Conservation (phyloP, 2,113 vertebrate species). For the Charadrius vociferus region DNA sequence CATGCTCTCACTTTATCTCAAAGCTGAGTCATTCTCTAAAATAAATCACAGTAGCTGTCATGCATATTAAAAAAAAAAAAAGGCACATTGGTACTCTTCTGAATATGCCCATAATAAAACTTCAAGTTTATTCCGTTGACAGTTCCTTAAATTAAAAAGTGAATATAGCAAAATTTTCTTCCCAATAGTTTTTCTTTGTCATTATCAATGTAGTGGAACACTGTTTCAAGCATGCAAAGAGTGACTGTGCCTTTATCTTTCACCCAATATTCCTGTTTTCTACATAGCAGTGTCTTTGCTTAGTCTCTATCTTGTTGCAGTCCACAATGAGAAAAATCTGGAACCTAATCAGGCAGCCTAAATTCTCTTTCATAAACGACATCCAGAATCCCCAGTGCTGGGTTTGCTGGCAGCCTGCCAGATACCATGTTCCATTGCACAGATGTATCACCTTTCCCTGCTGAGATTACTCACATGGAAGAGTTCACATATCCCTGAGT, state of each 20-base stretch:
- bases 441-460: background rate
- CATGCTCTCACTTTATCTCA: background rate
- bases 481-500: background rate
- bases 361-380: background rate
- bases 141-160: background rate
- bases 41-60: background rate
- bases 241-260: background rate
- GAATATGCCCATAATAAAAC: background rate
- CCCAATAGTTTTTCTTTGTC: background rate
- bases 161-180: background rate
- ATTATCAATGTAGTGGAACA: too few relatives aligned
- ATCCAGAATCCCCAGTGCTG: background rate
- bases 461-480: background rate
- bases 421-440: background rate
- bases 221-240: background rate
- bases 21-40: background rate
- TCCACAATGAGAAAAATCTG: background rate
- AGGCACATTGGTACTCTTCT: background rate
- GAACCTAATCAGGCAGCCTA: background rate
- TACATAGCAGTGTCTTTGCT: background rate
- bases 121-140: background rate
- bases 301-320: background rate
- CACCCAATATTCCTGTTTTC: background rate
- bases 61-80: accelerated
- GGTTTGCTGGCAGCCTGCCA: background rate